Evolutionary conservation across 2,888 invertebrate genomes (phyloP).

Genomic region (Dorcus parallelipipedus): DNA sequence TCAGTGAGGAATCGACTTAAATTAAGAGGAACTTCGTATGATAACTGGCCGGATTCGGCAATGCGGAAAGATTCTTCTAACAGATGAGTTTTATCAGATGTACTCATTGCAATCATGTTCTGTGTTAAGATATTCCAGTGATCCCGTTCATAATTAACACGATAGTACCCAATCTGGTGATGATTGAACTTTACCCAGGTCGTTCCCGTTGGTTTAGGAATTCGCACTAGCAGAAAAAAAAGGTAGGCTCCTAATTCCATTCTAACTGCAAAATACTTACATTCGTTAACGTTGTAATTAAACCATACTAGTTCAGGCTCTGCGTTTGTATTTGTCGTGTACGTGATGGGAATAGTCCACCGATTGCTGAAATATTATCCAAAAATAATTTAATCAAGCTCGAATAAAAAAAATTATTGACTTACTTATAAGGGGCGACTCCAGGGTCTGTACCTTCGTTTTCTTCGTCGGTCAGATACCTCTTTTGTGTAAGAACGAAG

Average conservation of each 20-base stretch:
- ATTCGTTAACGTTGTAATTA: constrained; percentile 47
- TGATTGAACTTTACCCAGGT: constrained; percentile 83
- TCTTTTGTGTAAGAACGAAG: constrained; percentile 65
- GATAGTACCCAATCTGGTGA: constrained; percentile 82
- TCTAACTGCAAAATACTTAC: constrained; percentile 41
- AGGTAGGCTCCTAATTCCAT: too few species aligned
- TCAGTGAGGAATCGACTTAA: constrained; percentile 64
- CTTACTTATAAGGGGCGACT: background rate
- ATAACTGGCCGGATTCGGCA: constrained; percentile 66
- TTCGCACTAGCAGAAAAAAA: constrained; percentile 6
- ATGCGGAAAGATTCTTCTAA: constrained; percentile 80
- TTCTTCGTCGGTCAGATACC: constrained; percentile 66
- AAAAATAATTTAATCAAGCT: background rate
- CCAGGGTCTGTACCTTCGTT: background rate
- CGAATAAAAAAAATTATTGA: background rate
- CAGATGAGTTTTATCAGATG: constrained; percentile 74
- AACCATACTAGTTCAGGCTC: constrained; percentile 29
- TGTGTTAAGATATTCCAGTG: constrained; percentile 61
- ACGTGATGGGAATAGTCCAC: constrained; percentile 85
- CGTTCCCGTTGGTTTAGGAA: constrained; percentile 50
- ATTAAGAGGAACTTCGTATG: constrained; percentile 66
- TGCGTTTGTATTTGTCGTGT: constrained; percentile 53
- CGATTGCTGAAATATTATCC: constrained; percentile 58
- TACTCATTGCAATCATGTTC: constrained; percentile 52
- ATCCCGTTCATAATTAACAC: constrained; percentile 73